phyloP scores from a whole-genome alignment of 2,113 vertebrate species.

The Anguilla japonica region DNA sequence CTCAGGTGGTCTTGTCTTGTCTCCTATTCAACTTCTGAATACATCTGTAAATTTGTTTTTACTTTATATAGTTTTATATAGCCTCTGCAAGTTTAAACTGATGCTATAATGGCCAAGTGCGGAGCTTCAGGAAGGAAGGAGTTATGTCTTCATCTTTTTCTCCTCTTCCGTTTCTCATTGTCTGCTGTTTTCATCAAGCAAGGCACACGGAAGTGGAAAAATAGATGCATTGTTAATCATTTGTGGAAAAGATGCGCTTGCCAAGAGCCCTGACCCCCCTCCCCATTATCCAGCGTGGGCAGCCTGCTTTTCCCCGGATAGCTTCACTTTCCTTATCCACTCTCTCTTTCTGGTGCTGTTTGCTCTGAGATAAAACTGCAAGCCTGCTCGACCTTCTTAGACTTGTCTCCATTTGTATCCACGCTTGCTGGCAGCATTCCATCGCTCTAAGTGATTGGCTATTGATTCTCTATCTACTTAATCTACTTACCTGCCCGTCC shows the following conservation, averaged over 20 bases:
- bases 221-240: constrained; percentile 43
- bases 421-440: constrained; percentile 46
- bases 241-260: constrained; percentile 50
- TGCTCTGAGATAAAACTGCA: background rate
- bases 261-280: constrained; percentile 35
- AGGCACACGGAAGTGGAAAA: constrained; percentile 39
- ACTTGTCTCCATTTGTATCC: constrained; percentile 29
- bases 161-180: constrained; percentile 53
- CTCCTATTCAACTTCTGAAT: too few relatives aligned
- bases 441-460: constrained; percentile 68
- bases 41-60: too few relatives aligned
- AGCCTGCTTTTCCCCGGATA: too few relatives aligned
- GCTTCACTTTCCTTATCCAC: background rate
- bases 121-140: background rate
- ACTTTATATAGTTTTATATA: too few relatives aligned
- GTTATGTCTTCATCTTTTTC: constrained; percentile 10
- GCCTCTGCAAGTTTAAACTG: background rate
- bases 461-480: constrained; percentile 67
- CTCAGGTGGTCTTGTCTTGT: too few relatives aligned
- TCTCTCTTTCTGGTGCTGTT: background rate
- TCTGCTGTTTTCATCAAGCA: constrained; percentile 44
- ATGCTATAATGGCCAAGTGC: background rate
- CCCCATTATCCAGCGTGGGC: background rate
- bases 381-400: background rate
- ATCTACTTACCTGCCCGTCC: constrained; percentile 66